phyloP scores from a whole-genome alignment of 2,113 vertebrate species.

The Cervus canadensis region DNA sequence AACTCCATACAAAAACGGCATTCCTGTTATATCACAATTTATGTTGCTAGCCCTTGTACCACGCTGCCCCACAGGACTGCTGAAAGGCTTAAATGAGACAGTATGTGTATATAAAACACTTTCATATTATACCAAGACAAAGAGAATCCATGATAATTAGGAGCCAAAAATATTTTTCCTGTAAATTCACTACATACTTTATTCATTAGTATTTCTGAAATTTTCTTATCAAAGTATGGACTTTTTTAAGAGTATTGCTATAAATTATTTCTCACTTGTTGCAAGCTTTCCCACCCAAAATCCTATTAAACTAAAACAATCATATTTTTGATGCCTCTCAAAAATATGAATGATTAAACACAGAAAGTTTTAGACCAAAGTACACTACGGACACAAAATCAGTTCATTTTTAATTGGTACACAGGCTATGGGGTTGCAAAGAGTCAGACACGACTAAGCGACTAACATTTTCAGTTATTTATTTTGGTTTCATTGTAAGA shows the following conservation, averaged over 20 bases:
- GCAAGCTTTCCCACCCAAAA: not conserved
- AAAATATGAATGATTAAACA: not conserved
- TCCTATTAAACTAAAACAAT: not conserved
- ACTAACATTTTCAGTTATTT: not conserved
- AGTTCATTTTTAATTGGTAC: not conserved
- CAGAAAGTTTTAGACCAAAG: not conserved
- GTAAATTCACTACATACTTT: not conserved
- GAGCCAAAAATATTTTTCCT: not conserved
- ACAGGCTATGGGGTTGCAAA: not conserved
- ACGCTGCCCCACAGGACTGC: not conserved
- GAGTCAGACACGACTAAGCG: not conserved
- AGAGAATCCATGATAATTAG: not conserved
- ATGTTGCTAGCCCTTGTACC: not conserved
- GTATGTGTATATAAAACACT: not conserved
- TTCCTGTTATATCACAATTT: not conserved
- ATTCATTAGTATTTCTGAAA: not conserved
- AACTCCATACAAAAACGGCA: not conserved
- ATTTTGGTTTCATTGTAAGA: not conserved
- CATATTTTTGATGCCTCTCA: not conserved
- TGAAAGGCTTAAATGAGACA: not conserved
- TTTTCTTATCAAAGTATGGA: not conserved
- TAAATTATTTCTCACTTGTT: not conserved
- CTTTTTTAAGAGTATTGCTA: not conserved
- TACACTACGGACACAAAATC: not conserved
- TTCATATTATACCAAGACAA: not conserved